Base-by-base conservation (phyloP, 2,797 vertebrate species). In the Alectoris magna region DNA sequence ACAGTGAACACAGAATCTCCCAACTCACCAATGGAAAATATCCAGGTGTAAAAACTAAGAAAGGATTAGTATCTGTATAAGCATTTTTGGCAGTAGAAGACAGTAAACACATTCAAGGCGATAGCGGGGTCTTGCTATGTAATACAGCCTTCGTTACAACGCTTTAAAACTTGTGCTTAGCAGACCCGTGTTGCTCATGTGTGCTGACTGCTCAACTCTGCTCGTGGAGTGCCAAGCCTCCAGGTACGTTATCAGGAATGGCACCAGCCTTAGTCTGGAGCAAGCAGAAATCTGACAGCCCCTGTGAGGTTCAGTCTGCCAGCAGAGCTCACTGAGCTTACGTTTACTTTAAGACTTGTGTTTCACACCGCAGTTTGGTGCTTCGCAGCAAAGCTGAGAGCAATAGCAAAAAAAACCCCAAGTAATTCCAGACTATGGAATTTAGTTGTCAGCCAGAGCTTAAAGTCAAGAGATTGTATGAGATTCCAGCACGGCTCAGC, bases 211-310 rank as follows among this genome's bases (percentile, higher is more conserved):
- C 73, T 68, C 55, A 81, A 49, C 60, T 84, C 73, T 39, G 34
- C 68, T 89, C 9, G 76, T 22, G n/a, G 82, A 82, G 67, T 0
- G 43, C 85, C 91, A 95, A 88, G 36, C 31, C 91, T 94, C 76
- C 83, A 48, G 76, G 78, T 64, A 49, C 16, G 39, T 80, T 87
- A 91, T 9, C 91, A 90, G 91, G 74, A 93, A 74, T 8, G 39
- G 80, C 46, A 73, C 88, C 81, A 94, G 88, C 90, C 91, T 85
- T 23, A 88, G 58, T 34, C 53, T 88, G 92, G 64, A 82, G 79
- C 0, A 0, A 90, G 76, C 74, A 95, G 85, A 87, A 71, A 94
- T 51, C 68, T 69, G 75, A 75, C 68, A 89, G 88, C 72, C 90
- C 90, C 72, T 8, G 62, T 56, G 71, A 2, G 6, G 73, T n/a